Evolutionary conservation across 2,797 vertebrate genomes (phyloP).

Genomic region (Eidolon dupreanum): DNA sequence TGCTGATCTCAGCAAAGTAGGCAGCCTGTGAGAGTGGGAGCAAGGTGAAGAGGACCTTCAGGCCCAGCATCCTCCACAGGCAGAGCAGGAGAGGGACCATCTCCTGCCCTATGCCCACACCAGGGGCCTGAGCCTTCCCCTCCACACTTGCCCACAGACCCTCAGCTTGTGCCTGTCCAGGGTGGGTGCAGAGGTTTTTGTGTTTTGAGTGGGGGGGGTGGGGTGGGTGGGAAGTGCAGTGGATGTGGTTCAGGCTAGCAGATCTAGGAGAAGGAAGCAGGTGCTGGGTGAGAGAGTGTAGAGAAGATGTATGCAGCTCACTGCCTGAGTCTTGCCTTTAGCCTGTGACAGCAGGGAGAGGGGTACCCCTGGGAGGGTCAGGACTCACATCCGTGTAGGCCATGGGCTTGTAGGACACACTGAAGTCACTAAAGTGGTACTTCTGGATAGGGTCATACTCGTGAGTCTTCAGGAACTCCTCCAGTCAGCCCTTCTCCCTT

Average conservation of each 20-base stretch:
- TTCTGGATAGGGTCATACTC: slow-evolving; percentile 59
- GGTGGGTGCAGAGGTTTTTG: not conserved
- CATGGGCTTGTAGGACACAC: slow-evolving; percentile 72
- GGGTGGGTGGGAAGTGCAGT: too few relatives aligned
- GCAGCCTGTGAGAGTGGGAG: slow-evolving; percentile 79
- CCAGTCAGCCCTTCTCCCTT: slow-evolving; percentile 61
- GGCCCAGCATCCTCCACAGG: not conserved
- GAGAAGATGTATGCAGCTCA: not conserved
- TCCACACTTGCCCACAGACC: not conserved
- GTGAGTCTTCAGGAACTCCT: slow-evolving; percentile 45
- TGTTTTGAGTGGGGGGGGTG: not conserved
- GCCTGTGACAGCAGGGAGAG: not conserved
- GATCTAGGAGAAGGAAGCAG: not conserved
- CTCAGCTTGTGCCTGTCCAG: not conserved
- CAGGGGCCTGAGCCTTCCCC: not conserved
- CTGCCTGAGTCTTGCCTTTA: not conserved
- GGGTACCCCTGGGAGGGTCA: accelerated
- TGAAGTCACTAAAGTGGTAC: not conserved
- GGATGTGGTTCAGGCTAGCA: not conserved
- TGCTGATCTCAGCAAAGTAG: slow-evolving; percentile 89
- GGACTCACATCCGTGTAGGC: slow-evolving; percentile 69
- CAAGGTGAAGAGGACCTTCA: too few relatives aligned
- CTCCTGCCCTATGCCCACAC: not conserved
- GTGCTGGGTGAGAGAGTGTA: not conserved
- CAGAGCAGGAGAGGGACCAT: not conserved